These are phyloP conservation scores for Rotaria socialis DNA, from an alignment of 2,888 invertebrate species.

Conservation along the genomic window DNA sequence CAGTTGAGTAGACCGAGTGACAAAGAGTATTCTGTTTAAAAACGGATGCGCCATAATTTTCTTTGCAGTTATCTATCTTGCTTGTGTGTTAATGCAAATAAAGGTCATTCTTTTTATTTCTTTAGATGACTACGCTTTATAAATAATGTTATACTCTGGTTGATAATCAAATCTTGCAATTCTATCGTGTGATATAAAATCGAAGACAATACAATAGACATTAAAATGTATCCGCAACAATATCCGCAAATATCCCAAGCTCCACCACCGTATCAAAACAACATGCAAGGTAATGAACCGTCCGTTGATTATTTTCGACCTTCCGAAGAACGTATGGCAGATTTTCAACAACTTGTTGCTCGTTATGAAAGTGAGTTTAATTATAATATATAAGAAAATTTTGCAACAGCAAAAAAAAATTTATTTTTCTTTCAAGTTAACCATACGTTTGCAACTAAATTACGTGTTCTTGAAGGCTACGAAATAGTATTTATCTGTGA, in stretches of 20 bases:
- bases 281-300: not conserved
- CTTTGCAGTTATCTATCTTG: not conserved
- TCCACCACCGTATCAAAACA: not conserved
- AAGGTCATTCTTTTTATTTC: not conserved
- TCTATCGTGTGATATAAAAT: not conserved
- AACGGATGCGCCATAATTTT: not conserved
- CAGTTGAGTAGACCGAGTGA: not conserved
- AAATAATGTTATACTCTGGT: not conserved
- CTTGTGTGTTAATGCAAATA: not conserved
- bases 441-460: constrained; percentile 39
- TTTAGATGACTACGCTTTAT: not conserved
- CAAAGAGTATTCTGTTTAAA: not conserved
- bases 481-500: constrained; percentile 46
- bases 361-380: constrained; percentile 17
- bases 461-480: constrained; percentile 37
- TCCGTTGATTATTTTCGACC: not conserved
- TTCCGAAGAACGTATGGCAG: not conserved
- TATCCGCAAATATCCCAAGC: not conserved
- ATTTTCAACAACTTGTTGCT: constrained; percentile 29
- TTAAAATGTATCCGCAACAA: not conserved
- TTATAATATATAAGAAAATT: not conserved
- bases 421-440: not conserved
- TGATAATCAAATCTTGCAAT: not conserved
- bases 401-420: not conserved
- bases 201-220: not conserved